phyloP scores from a whole-genome alignment of 1,140 invertebrate species.

The Hycleus cichorii region DNA sequence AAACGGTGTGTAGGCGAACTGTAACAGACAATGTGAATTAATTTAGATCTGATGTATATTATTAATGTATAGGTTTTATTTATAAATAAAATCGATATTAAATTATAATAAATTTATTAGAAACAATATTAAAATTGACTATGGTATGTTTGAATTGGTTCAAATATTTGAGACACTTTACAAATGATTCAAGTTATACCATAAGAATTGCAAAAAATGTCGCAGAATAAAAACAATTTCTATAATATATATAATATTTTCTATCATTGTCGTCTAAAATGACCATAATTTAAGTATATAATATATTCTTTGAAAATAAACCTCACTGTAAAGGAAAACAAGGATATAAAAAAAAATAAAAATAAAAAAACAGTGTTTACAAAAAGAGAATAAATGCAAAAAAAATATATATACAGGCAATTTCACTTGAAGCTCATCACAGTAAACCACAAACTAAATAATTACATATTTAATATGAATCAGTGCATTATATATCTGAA shows the following conservation, averaged over 20 bases:
- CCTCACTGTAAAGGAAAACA: conserved; percentile 28
- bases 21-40: too few species aligned
- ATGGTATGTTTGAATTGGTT: conserved; percentile 33
- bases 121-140: conserved; percentile 40
- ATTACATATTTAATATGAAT: conserved; percentile 40
- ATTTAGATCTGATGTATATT: too few species aligned
- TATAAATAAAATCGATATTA: background rate
- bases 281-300: conserved; percentile 37
- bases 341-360: conserved; percentile 16
- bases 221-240: conserved; percentile 27
- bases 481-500: conserved; percentile 40
- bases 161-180: conserved; percentile 27
- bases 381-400: conserved; percentile 31
- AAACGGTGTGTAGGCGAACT: too few species aligned
- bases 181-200: conserved; percentile 23
- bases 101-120: conserved; percentile 34
- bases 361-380: conserved; percentile 13
- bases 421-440: conserved; percentile 41
- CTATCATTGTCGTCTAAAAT: conserved; percentile 27
- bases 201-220: conserved; percentile 21
- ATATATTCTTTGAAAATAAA: conserved; percentile 37
- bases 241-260: conserved; percentile 31
- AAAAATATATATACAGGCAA: conserved; percentile 33
- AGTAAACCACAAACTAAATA: conserved; percentile 41
- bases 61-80: too few species aligned